phyloP scores from a whole-genome alignment of 2,797 vertebrate genomes.

The Enteromius treurensis region DNA sequence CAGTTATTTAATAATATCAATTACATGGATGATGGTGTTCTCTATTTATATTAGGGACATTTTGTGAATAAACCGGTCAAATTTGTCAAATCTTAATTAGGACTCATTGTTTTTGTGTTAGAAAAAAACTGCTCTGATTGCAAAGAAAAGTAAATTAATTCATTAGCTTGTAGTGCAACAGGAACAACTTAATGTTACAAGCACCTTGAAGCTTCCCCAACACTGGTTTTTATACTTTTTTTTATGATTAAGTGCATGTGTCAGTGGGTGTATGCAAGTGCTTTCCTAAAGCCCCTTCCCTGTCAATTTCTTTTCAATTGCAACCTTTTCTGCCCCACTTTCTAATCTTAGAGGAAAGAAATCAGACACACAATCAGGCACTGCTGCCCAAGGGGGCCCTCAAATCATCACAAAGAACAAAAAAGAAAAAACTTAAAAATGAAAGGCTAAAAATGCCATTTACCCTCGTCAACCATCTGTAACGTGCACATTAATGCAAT shows the following conservation, averaged over 20 bases:
- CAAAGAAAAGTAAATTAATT: not conserved
- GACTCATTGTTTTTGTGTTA: not conserved
- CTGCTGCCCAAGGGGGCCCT: slow-evolving; percentile 67
- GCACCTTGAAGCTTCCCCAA: slow-evolving; percentile 10
- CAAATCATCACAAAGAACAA: slow-evolving; percentile 70
- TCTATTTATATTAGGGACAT: not conserved
- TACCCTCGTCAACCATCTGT: slow-evolving; percentile 67
- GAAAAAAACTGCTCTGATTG: not conserved
- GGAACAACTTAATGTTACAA: not conserved
- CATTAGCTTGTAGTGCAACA: slow-evolving; percentile 12
- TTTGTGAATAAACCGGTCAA: not conserved
- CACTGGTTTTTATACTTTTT: not conserved
- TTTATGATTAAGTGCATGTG: slow-evolving; percentile 17
- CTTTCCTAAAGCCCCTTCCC: slow-evolving; percentile 30
- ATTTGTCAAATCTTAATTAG: not conserved
- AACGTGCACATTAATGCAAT: slow-evolving; percentile 53
- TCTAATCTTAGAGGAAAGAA: slow-evolving; percentile 61
- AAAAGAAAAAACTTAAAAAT: slow-evolving; percentile 57
- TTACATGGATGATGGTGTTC: not conserved
- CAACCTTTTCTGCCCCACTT: slow-evolving; percentile 48
- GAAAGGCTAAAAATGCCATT: slow-evolving; percentile 71
- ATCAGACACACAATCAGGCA: slow-evolving; percentile 77
- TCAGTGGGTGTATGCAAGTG: slow-evolving; percentile 3
- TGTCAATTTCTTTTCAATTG: slow-evolving; percentile 54
- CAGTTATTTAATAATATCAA: not conserved